phyloP scores from a whole-genome alignment of 2,113 vertebrate genomes.

The Stictonetta naevosa region DNA sequence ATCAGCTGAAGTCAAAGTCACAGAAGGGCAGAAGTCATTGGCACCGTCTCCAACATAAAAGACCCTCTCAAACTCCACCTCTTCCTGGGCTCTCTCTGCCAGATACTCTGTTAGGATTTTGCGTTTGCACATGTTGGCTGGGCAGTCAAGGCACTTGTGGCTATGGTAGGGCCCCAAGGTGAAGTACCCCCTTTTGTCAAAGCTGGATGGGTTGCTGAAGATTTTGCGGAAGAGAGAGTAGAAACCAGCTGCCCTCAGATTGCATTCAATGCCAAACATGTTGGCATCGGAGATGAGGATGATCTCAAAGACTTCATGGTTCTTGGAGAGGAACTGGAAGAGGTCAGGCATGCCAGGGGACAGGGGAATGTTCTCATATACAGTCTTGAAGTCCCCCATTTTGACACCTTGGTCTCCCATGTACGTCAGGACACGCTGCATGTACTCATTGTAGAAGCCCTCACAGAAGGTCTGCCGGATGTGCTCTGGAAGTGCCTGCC shows the following conservation, averaged over 20 bases:
- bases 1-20: conserved; percentile 80
- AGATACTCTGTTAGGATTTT: conserved; percentile 88
- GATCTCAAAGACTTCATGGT: conserved; percentile 87
- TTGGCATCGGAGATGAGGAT: conserved; percentile 95
- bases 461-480: conserved; percentile 87
- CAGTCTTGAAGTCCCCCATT: conserved; percentile 78
- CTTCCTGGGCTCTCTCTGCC: conserved; percentile 82
- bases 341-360: conserved; percentile 88
- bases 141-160: conserved; percentile 89
- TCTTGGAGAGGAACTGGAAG: conserved; percentile 88
- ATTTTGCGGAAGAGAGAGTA: conserved; percentile 87
- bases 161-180: conserved; percentile 90
- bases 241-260: conserved; percentile 80
- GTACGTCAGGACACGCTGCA: conserved; percentile 89
- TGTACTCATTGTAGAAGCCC: conserved; percentile 92
- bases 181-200: conserved; percentile 86
- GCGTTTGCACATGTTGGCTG: conserved; percentile 95
- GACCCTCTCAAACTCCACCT: conserved; percentile 84
- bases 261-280: conserved; percentile 88
- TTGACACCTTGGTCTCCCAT: conserved; percentile 90
- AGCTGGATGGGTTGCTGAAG: conserved; percentile 89
- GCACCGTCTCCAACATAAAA: conserved; percentile 95
- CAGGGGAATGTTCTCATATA: conserved; percentile 89
- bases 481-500: conserved; percentile 83
- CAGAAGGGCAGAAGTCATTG: conserved; percentile 94